Base-by-base conservation (phyloP, 1,140 invertebrate species). In the Mizuhopecten yessoensis region DNA sequence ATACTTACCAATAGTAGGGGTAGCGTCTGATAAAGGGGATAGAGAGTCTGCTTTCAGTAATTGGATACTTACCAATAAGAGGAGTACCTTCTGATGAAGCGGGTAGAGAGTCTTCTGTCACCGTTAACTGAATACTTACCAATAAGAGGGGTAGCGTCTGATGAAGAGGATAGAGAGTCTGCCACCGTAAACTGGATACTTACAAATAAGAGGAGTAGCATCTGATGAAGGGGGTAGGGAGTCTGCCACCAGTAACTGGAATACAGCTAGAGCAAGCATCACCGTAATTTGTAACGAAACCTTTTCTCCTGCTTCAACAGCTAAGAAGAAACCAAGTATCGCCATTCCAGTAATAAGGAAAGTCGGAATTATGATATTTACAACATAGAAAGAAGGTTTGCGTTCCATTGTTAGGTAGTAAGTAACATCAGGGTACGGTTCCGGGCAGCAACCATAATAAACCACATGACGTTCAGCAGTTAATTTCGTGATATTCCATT, bases 231-330 rank as follows among this genome's bases (percentile, higher is more conserved):
- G 98, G 96, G 98, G 98, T 97, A 99, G 98, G 97, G 98, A 98
- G 98, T 99, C 98, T 95, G 98, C 98, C 97, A 99, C 98, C 97
- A 99, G 97, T 33, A 96, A 92, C 92, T 96, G 95, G 92, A 96
- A 93, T 33, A 94, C 93, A 23, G 93, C 92, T 75, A 93, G 87
- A 3, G 94, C 92, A 49, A 94, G 87, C 87, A 94, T 90, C 11
- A 97, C 96, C 17, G 97, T 99, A 96, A 99, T 98, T 93, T 99
- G 99, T 97, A 99, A 97, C 94, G 99, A 99, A 93, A 99, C 98
- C 97, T 99, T 99, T 97, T 99, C 99, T 96, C 99, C 99, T 91
- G 99, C 99, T 97, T 99, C 99, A 92, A 99, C 99, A 95, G 99
- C 99, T 96, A 99, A 97, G 89, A 99, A 99, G 97, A 99, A 99